Base-by-base conservation (phyloP, 1,140 invertebrate species). In the Carcinoscorpius rotundicauda region DNA sequence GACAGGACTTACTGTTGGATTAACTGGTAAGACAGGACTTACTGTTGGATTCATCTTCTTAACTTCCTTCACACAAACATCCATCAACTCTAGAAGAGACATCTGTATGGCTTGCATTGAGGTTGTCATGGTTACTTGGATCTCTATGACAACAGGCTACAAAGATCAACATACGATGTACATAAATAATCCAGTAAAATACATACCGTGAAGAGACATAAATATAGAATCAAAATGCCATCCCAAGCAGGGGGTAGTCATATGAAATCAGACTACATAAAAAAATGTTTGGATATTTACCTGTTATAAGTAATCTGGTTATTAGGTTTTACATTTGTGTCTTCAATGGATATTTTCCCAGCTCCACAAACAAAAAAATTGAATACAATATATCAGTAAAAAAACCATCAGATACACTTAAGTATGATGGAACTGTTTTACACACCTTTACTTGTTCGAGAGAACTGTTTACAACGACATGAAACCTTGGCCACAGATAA, bases 401-500 rank as follows among this genome's bases (percentile, higher is more conserved):
- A 29, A 29, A 29, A 29, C 2, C 29, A 29, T 29, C 29, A 29
- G 29, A 29, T 29, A 29, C 29, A 29, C 29, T 29, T 29, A 29
- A 29, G 29, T 29, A 29, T 29, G 29, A 29, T 29, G 29, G 29
- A 29, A 29, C 29, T 29, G 29, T 29, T 29, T 29, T 29, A 29
- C 29, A 29, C 2, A 29, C 29, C 29, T 29, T 29, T 29, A 75
- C 75, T 78, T 82, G 75, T 73, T 81, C 82, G 75, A 80, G 75
- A 74, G 75, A 82, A 76, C 68, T 83, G 73, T 76, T 76, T 6
- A 85, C 76, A 68, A 77, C 76, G 9, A 79, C 78, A 73, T 85
- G 84, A 76, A 86, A 96, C 72, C 96, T 81, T 6, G 96, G 96
- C 93, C 93, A 98, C 57, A 98, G 81, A 76, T 86, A 93, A 48